Conservation (phyloP, 2,888 invertebrate genomes). For the Tribolium freemani region DNA sequence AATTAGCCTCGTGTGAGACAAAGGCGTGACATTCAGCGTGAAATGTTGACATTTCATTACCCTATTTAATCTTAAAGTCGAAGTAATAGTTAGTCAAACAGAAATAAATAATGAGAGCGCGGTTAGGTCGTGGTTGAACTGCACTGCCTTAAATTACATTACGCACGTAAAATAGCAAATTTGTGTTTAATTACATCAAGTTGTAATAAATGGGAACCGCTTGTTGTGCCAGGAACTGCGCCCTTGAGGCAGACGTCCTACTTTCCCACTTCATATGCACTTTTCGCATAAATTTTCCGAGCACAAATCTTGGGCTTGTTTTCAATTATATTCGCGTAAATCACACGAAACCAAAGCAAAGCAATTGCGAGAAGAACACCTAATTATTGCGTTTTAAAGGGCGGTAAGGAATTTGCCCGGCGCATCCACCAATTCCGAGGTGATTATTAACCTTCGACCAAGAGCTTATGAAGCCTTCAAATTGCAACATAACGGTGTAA, state of each 20-base stretch:
- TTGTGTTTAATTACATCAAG: slow-evolving; percentile 48
- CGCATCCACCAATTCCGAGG: background rate
- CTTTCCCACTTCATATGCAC: slow-evolving; percentile 8
- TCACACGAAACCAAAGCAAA: too few species aligned
- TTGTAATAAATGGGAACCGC: slow-evolving; percentile 46
- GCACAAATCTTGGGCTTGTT: too few species aligned
- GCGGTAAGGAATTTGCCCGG: background rate
- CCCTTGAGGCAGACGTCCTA: slow-evolving; percentile 38
- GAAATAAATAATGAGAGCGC: slow-evolving; percentile 45
- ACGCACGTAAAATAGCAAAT: slow-evolving; percentile 48
- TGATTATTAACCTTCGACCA: slow-evolving; percentile 31
- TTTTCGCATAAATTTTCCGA: too few species aligned
- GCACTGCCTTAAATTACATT: slow-evolving; percentile 46
- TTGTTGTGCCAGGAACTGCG: slow-evolving; percentile 38
- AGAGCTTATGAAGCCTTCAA: slow-evolving; percentile 32
- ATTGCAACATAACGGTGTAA: slow-evolving; percentile 40
- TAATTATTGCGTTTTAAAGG: too few species aligned
- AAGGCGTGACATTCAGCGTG: slow-evolving; percentile 6
- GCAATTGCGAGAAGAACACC: too few species aligned
- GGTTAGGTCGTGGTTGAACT: slow-evolving; percentile 36
- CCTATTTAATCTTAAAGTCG: slow-evolving; percentile 28
- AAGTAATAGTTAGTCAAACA: slow-evolving; percentile 44
- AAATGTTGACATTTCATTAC: slow-evolving; percentile 40
- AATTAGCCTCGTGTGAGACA: slow-evolving; percentile 15
- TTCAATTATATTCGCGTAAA: too few species aligned